These are phyloP conservation scores for Ernsta delagoae DNA, from an alignment of 2,888 invertebrate species.

Conservation along the genomic window DNA sequence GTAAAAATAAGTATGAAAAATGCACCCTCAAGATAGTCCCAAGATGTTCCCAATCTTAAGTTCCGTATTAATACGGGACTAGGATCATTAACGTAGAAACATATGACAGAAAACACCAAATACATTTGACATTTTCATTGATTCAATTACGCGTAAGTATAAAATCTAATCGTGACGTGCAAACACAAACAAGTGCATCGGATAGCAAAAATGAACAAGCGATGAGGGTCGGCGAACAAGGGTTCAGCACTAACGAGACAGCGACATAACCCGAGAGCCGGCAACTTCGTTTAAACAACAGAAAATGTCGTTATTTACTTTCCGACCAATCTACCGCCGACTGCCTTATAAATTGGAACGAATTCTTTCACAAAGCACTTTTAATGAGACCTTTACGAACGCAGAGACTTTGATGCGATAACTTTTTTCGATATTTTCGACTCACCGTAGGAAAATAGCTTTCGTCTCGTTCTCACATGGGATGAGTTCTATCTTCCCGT, in stretches of 20 bases:
- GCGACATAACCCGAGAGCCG: constrained; percentile 41
- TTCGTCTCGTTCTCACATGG: constrained; percentile 56
- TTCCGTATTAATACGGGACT: too few species aligned
- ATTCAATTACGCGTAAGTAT: constrained; percentile 27
- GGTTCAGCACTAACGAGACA: constrained; percentile 23
- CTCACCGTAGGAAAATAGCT: constrained; percentile 68
- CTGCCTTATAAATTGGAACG: constrained; percentile 77
- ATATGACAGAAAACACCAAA: too few species aligned
- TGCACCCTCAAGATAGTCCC: too few species aligned
- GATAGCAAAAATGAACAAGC: constrained; percentile 30
- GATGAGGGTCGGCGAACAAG: constrained; percentile 20
- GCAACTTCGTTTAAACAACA: constrained; percentile 63
- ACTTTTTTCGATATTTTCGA: constrained; percentile 82
- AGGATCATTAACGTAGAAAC: too few species aligned
- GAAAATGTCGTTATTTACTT: constrained; percentile 73
- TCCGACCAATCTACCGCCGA: constrained; percentile 67
- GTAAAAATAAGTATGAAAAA: too few species aligned
- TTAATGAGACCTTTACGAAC: constrained; percentile 81
- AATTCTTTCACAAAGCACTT: constrained; percentile 80
- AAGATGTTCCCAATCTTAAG: too few species aligned
- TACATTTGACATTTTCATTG: too few species aligned
- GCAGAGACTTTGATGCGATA: constrained; percentile 79
- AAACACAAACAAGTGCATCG: constrained; percentile 29
- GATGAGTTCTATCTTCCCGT: constrained; percentile 48
- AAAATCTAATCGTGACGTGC: constrained; percentile 24